A percentile compares a stretch with the other conserved stretches of the same genome.
Conservation (phyloP, 2,113 vertebrate species). For the Bubalus kerabau region DNA sequence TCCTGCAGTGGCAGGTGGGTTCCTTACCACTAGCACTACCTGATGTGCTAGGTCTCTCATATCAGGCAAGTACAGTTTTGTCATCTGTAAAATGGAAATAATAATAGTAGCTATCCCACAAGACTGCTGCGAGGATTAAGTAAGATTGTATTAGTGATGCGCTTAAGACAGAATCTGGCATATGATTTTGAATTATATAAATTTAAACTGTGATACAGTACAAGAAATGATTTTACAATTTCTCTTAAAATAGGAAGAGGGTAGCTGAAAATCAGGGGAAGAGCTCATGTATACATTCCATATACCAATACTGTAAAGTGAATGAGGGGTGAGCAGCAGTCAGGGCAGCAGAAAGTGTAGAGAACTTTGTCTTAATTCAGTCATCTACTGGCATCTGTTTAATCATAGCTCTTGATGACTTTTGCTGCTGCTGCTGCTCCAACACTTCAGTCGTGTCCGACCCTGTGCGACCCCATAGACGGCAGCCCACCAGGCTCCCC, state of each 20-base stretch:
- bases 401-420: neutral
- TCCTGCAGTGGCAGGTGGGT: neutral
- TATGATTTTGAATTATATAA: neutral
- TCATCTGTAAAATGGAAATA: neutral
- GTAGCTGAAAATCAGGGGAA: neutral
- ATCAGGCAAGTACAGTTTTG: neutral
- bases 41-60: neutral
- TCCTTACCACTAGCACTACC: neutral
- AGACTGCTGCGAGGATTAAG: neutral
- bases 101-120: neutral
- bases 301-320: neutral
- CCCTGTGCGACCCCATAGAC: too few relatives aligned
- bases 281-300: neutral
- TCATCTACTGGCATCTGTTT: constrained; percentile 23
- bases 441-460: accelerated
- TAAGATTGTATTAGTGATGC: neutral
- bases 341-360: neutral
- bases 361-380: neutral
- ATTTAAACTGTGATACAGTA: neutral
- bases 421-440: neutral
- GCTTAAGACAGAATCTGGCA: neutral
- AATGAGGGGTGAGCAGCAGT: neutral
- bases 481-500: too few relatives aligned
- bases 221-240: neutral
- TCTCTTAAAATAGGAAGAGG: neutral